Base-by-base conservation (phyloP, 1,140 invertebrate species). In the Cotesia vestalis region DNA sequence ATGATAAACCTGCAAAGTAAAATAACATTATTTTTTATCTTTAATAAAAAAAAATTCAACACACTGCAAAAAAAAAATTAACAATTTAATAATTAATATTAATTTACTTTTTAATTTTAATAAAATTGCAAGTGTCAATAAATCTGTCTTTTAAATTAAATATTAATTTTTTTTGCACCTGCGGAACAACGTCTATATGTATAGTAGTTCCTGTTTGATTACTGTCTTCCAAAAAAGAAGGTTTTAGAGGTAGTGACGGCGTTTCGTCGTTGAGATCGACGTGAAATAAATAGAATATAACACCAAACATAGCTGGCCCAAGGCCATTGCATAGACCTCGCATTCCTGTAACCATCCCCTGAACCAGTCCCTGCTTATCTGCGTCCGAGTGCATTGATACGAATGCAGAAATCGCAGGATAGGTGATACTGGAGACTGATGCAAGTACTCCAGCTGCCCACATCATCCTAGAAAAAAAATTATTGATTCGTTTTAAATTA, bases 321-420 rank as follows among this genome's bases (percentile, higher is more conserved):
- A 95, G 85, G 8, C 94, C 94, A 83, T 94, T 94, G 78, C 94
- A 95, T 34, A 99, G 90, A 11, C 97, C 97, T 76, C 97, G 88
- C 90, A 97, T 96, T 38, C 95, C 96, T 9, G 98, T 99, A 12
- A 99, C 95, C 91, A 99, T 97, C 35, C 98, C 98, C 88, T 99
- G 98, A 46, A 98, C 97, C 35, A 99, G 92, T 90, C 94, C 98
- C 89, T 99, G 98, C 81, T 98, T 94, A 84, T 99, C 98, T 40
- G 94, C 92, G 83, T 97, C 93, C 69, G 97, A 96, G 88, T 99
- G 97, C 77, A 97, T 95, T 11, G 97, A 99, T 51, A 99, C 96
- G 88, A 98, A 99, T 46, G 98, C 95, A 87, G 96, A 98, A 80
- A 99, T 99, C n/a, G 98, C 96, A 62, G 98, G 98, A 89, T 99